These are phyloP conservation scores for Germaria angustata DNA, from an alignment of 2,888 invertebrate species.

Conservation along the genomic window DNA sequence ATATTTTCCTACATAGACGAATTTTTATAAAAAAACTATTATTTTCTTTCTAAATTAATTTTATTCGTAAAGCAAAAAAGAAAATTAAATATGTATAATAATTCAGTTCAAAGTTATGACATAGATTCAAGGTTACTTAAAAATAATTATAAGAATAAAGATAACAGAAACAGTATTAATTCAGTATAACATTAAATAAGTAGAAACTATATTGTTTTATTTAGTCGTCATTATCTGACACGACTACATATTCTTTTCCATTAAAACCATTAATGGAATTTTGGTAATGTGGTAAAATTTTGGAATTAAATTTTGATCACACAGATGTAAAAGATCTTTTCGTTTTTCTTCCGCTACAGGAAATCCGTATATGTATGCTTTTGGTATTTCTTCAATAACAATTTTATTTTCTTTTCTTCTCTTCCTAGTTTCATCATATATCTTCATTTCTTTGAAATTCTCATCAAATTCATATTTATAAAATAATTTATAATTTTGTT, in stretches of 20 bases:
- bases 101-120: too few species aligned
- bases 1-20: conserved; percentile 27
- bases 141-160: too few species aligned
- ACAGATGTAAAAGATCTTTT: conserved; percentile 23
- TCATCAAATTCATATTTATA: conserved; percentile 40
- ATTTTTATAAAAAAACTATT: conserved; percentile 13
- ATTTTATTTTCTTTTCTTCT: conserved; percentile 28
- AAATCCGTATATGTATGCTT: conserved; percentile 39
- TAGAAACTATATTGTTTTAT: too few species aligned
- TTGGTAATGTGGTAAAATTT: conserved; percentile 10
- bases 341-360: conserved; percentile 44
- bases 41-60: neutral
- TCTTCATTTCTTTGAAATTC: conserved; percentile 44
- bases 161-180: too few species aligned
- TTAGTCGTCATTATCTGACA: too few species aligned
- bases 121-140: too few species aligned
- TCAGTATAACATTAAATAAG: too few species aligned
- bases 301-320: conserved; percentile 25
- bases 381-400: conserved; percentile 37
- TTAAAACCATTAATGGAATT: too few species aligned
- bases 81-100: too few species aligned
- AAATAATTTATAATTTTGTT: conserved; percentile 35
- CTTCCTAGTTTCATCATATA: too few species aligned
- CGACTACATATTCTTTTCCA: too few species aligned
- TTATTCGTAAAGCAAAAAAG: too few species aligned